phyloP scores from a whole-genome alignment of 2,888 invertebrate genomes.

The Eumerus sabulonum region DNA sequence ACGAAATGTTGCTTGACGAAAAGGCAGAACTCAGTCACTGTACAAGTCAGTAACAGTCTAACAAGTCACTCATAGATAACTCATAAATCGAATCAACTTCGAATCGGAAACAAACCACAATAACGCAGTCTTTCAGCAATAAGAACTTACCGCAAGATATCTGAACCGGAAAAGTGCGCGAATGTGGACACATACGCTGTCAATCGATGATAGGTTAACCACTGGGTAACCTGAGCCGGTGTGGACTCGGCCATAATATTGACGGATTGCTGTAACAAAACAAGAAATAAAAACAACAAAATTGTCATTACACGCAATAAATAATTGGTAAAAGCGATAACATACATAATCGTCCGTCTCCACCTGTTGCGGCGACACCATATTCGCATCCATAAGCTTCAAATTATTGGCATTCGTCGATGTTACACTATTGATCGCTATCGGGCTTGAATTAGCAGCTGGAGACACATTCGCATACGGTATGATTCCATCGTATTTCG shows the following conservation, averaged over 20 bases:
- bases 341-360: slow-evolving; percentile 78
- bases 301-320: not conserved
- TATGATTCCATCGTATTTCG: slow-evolving; percentile 78
- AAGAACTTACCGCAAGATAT: slow-evolving; percentile 85
- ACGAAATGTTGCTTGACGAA: no score
- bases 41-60: no score
- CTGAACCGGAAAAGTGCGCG: slow-evolving; percentile 91
- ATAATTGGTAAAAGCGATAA: not conserved
- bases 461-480: slow-evolving; percentile 76
- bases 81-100: no score
- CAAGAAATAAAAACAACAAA: slow-evolving; percentile 14
- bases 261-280: slow-evolving; percentile 44
- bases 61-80: no score
- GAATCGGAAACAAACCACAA: no score
- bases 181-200: slow-evolving; percentile 87
- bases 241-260: slow-evolving; percentile 84
- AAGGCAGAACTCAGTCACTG: no score
- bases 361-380: slow-evolving; percentile 77
- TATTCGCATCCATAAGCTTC: slow-evolving; percentile 78
- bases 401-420: slow-evolving; percentile 78
- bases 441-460: slow-evolving; percentile 76
- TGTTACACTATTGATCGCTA: slow-evolving; percentile 78
- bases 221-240: slow-evolving; percentile 86
- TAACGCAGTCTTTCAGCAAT: not conserved
- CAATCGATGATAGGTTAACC: slow-evolving; percentile 90